These are phyloP conservation scores for Galerucella calmariensis DNA, from an alignment of 2,888 invertebrate species.

Conservation along the genomic window DNA sequence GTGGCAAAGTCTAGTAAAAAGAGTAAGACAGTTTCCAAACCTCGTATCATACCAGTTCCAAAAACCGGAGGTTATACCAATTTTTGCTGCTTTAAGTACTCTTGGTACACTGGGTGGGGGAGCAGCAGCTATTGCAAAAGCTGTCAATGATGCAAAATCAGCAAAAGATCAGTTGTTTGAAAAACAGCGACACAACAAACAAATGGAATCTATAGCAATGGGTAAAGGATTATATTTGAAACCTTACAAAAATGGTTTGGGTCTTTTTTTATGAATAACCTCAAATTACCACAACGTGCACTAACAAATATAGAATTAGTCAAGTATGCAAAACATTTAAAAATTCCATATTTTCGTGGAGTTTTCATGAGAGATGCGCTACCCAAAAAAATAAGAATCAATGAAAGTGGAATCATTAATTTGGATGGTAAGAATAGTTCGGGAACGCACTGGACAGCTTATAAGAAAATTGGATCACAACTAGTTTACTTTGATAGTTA, in stretches of 20 bases:
- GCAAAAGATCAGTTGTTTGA: background rate
- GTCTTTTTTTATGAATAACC: background rate
- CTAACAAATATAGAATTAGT: conserved; percentile 9
- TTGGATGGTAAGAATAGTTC: too few relatives aligned
- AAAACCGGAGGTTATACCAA: background rate
- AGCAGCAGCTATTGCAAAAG: background rate
- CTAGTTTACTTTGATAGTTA: too few relatives aligned
- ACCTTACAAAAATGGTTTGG: conserved; percentile 2
- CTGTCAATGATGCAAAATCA: background rate
- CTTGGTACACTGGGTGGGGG: background rate
- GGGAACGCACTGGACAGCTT: conserved; percentile 5
- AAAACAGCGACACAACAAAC: background rate
- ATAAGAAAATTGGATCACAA: background rate
- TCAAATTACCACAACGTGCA: background rate
- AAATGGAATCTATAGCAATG: conserved; percentile 8
- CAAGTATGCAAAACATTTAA: background rate
- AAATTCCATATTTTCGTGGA: background rate
- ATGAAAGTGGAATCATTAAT: too few relatives aligned
- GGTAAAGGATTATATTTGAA: conserved; percentile 15
- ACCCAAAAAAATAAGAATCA: too few relatives aligned
- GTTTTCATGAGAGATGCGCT: background rate
- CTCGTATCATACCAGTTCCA: too few relatives aligned
- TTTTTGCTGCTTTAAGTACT: background rate
- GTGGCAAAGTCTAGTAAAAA: conserved; percentile 4
- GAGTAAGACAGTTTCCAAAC: background rate